Evolutionary conservation across 2,888 invertebrate genomes (phyloP).

Genomic region (Polydesmus complanatus): DNA sequence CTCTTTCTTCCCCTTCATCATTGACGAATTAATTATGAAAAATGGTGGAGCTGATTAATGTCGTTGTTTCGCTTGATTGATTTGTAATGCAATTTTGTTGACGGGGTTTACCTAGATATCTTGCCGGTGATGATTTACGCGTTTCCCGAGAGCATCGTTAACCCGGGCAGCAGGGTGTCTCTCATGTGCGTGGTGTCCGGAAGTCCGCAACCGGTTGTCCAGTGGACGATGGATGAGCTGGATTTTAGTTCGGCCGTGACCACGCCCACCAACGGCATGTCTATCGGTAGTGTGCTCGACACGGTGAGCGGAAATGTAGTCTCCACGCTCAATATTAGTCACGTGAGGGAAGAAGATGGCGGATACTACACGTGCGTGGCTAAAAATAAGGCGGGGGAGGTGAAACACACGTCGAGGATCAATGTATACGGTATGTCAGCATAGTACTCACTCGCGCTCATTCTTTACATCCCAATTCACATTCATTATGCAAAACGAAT

Average conservation of each 20-base stretch:
- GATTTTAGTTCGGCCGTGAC: conserved; percentile 1
- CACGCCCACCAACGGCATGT: conserved; percentile 37
- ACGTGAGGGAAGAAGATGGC: conserved; percentile 27
- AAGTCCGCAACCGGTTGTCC: conserved; percentile 29
- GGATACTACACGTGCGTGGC: conserved; percentile 31
- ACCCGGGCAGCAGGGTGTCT: conserved; percentile 59
- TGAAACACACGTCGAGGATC: conserved; percentile 24
- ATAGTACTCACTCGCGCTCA: not conserved
- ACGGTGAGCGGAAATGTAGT: conserved; percentile 25
- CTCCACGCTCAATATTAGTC: conserved; percentile 26
- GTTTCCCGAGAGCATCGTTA: conserved; percentile 62
- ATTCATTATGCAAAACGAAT: too few relatives aligned
- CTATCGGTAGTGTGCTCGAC: conserved; percentile 22
- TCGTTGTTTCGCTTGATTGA: too few relatives aligned
- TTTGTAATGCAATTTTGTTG: too few relatives aligned
- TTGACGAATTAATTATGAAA: too few relatives aligned
- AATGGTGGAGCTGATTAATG: too few relatives aligned
- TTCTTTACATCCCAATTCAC: not conserved
- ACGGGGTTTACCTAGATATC: conserved; percentile 58
- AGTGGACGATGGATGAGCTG: conserved; percentile 24
- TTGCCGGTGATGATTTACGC: conserved; percentile 57
- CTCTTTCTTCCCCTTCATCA: too few relatives aligned
- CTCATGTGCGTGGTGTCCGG: conserved; percentile 45
- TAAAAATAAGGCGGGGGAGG: conserved; percentile 29
- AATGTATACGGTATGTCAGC: conserved; percentile 29